These are phyloP conservation scores for Amblyjoppa fuscipennis DNA, from an alignment of 2,888 invertebrate genomes.

Conservation along the genomic window DNA sequence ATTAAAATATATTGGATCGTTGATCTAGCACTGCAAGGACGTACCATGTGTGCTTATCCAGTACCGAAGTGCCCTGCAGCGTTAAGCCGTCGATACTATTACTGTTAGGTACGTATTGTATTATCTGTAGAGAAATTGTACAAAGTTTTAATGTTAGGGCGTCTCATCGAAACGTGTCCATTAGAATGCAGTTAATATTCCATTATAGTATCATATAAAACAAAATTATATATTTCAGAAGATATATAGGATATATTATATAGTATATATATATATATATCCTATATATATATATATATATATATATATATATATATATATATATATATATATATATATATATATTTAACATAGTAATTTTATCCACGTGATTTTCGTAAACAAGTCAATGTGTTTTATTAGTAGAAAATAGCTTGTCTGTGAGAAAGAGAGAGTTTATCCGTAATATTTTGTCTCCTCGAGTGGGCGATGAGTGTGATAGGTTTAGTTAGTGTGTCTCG, in stretches of 20 bases:
- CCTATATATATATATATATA: not conserved
- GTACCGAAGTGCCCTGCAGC: not conserved
- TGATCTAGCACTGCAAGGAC: not conserved
- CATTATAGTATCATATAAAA: slow-evolving; percentile 8
- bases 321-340: not conserved
- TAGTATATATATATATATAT: not conserved
- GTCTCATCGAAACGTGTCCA: slow-evolving; percentile 50
- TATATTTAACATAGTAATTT: slow-evolving; percentile 33
- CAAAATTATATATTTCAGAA: slow-evolving; percentile 15
- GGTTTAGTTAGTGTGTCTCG: not conserved
- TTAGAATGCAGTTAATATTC: slow-evolving; percentile 43
- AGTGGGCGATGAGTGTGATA: not conserved
- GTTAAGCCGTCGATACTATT: slow-evolving; percentile 12
- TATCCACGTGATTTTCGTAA: slow-evolving; percentile 7
- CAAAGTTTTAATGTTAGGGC: slow-evolving; percentile 48
- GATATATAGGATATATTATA: slow-evolving; percentile 4
- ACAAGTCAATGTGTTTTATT: slow-evolving; percentile 33
- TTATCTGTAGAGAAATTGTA: slow-evolving; percentile 55
- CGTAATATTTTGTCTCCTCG: not conserved
- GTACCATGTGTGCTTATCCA: not conserved
- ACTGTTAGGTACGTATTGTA: slow-evolving; percentile 36
- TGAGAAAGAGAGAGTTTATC: not conserved
- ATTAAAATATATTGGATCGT: not conserved
- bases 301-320: no score
- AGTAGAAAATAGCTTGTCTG: not conserved